A percentile compares a stretch with the other conserved stretches of the same genome.
phyloP scores from a whole-genome alignment of 2,797 vertebrate genomes.

The Sebastes minor region DNA sequence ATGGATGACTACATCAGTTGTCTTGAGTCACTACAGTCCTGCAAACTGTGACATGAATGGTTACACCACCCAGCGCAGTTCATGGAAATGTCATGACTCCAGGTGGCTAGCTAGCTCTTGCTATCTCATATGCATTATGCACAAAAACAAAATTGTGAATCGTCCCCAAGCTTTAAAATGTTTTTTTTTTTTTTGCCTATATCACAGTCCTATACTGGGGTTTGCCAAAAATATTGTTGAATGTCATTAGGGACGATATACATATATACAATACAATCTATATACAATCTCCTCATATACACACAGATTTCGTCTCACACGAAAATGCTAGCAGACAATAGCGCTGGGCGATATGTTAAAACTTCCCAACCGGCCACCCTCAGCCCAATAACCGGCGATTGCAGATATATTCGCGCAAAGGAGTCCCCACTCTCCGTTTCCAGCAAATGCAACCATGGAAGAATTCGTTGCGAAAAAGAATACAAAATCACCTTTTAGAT shows the following conservation, averaged over 20 bases:
- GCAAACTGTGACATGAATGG: not conserved
- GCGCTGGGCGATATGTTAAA: not conserved
- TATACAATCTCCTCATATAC: too few relatives aligned
- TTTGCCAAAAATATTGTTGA: not conserved
- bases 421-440: too few relatives aligned
- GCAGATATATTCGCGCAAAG: not conserved
- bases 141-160: not conserved
- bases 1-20: not conserved
- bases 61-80: not conserved
- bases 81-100: not conserved
- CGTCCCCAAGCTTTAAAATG: not conserved
- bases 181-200: not conserved
- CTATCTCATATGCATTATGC: not conserved
- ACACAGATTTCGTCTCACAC: not conserved
- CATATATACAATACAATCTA: too few relatives aligned
- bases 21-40: not conserved
- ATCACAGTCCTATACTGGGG: not conserved
- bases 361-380: not conserved
- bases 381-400: not conserved
- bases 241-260: not conserved
- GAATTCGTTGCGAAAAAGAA: not conserved
- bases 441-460: not conserved
- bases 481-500: not conserved
- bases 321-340: not conserved
- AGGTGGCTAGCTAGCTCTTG: not conserved